These are phyloP conservation scores for Pachypeltis micranthus DNA, from an alignment of 1,140 invertebrate species.

Conservation along the genomic window DNA sequence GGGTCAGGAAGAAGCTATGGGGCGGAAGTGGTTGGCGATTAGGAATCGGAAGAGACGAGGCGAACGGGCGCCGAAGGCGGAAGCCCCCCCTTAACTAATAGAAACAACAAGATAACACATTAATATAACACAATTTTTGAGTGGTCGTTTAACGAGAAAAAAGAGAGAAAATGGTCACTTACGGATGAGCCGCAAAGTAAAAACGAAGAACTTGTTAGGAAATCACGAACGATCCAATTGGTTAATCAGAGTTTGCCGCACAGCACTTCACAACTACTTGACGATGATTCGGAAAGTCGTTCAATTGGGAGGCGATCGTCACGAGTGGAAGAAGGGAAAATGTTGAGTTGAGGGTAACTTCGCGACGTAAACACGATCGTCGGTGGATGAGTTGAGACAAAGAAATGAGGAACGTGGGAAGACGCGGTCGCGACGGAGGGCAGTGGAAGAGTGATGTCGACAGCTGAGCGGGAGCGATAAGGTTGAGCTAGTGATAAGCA, in stretches of 20 bases:
- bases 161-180: too few species aligned
- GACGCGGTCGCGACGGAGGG: background rate
- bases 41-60: too few species aligned
- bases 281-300: background rate
- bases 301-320: background rate
- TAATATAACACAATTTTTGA: too few species aligned
- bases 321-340: too few species aligned
- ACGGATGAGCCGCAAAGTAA: background rate
- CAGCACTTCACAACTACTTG: conserved; percentile 1
- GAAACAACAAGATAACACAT: too few species aligned
- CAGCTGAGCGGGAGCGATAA: conserved; percentile 3
- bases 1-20: too few species aligned
- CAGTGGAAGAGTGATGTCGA: background rate
- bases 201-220: too few species aligned
- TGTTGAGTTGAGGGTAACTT: background rate
- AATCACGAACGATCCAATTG: background rate
- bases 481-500: background rate
- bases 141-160: too few species aligned
- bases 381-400: background rate
- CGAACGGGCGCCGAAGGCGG: too few species aligned
- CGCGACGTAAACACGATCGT: background rate
- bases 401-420: background rate
- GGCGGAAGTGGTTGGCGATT: too few species aligned
- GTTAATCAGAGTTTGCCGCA: background rate
- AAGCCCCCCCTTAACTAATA: too few species aligned